Evolutionary conservation across 2,113 vertebrate species (phyloP).

Genomic region (Hippocampus abdominalis): DNA sequence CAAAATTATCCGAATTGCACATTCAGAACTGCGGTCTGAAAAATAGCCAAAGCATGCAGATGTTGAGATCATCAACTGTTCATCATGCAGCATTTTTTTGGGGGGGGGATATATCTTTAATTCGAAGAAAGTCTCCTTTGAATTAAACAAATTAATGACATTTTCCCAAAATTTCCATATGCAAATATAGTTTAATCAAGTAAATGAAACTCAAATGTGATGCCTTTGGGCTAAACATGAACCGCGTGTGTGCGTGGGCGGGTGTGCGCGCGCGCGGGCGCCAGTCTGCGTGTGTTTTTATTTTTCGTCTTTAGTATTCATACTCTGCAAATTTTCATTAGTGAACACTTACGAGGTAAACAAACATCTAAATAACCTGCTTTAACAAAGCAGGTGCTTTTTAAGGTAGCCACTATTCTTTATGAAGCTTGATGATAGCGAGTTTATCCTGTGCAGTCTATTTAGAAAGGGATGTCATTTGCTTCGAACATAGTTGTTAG

Average conservation of each 20-base stretch:
- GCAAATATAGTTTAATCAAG: constrained; percentile 79
- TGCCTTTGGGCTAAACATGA: constrained; percentile 63
- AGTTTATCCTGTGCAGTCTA: not conserved
- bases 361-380: constrained; percentile 25
- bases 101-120: constrained; percentile 66
- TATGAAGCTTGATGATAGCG: constrained; percentile 4
- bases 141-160: constrained; percentile 74
- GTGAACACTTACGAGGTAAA: constrained; percentile 21
- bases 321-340: constrained; percentile 14
- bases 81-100: constrained; percentile 41
- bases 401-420: constrained; percentile 3
- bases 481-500: constrained; percentile 11
- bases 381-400: constrained; percentile 19
- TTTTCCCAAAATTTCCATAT: constrained; percentile 76
- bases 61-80: constrained; percentile 55
- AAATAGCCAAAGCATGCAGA: not conserved
- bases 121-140: constrained; percentile 69
- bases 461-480: constrained; percentile 13
- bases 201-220: constrained; percentile 67
- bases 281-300: constrained; percentile 14
- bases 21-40: too few relatives aligned
- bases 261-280: not conserved
- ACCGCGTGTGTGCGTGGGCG: constrained; percentile 25
- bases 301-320: constrained; percentile 1
- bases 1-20: too few relatives aligned